phyloP scores from a whole-genome alignment of 1,140 invertebrate species.

The Thaumetopoea pityocampa region DNA sequence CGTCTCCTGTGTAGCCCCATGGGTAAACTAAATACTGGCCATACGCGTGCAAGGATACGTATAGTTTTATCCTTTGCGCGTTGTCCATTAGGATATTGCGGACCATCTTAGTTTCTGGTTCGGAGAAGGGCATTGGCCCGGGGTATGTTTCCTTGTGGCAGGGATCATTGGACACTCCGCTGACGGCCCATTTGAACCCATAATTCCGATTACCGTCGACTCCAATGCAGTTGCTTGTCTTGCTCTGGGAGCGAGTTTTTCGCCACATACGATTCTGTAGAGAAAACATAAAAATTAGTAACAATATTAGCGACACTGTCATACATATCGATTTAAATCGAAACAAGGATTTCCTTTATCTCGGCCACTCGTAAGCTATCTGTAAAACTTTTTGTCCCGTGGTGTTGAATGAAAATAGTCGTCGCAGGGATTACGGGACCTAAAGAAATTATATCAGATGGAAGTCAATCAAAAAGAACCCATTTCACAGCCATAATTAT shows the following conservation, averaged over 20 bases:
- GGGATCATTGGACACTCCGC: constrained; percentile 79
- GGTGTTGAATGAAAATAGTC: no score
- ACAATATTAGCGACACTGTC: no score
- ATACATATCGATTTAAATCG: no score
- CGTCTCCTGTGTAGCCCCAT: constrained; percentile 75
- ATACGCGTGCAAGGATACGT: constrained; percentile 84
- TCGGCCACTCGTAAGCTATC: no score
- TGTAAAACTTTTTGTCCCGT: no score
- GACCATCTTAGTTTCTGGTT: constrained; percentile 82
- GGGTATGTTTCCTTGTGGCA: constrained; percentile 83
- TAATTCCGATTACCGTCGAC: constrained; percentile 83
- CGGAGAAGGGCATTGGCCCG: constrained; percentile 84
- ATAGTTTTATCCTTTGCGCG: constrained; percentile 77
- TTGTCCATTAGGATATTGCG: constrained; percentile 76
- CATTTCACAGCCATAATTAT: no score
- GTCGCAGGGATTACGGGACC: no score
- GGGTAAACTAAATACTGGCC: constrained; percentile 78
- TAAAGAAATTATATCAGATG: no score
- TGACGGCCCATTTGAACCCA: constrained; percentile 80
- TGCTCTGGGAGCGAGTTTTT: constrained; percentile 73
- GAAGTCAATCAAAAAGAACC: no score
- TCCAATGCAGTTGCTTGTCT: constrained; percentile 72
- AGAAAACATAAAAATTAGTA: no score
- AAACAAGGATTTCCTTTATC: no score
- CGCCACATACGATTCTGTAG: constrained; percentile 78